Base-by-base conservation (phyloP, 2,797 vertebrate species). In the Myripristis jacobus region DNA sequence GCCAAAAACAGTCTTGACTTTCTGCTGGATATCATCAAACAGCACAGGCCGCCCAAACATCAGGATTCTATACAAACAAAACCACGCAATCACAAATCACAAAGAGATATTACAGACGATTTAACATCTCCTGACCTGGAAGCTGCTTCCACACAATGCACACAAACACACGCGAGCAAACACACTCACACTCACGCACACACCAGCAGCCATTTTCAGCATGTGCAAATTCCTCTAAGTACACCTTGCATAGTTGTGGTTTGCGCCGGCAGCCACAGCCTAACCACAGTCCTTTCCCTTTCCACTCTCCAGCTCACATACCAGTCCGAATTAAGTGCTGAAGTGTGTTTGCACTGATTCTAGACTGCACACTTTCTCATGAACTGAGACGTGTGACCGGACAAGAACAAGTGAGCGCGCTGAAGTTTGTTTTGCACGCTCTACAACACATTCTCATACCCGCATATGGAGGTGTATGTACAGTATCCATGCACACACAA, bases 161-260 rank as follows among this genome's bases (percentile, higher is more conserved):
- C 50, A 68, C 50, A 68, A 47, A 73, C 66, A 56, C 62, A 51
- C 50, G 27, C 22, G 38, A 54, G 0, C 19, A 67, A 75, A 83
- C n/a, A n/a, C n/a, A n/a, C n/a, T n/a, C n/a, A 83, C 4, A 21
- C 27, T 38, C 25, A 34, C 3, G 69, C 75, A 83, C 81, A 80
- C 89, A 89, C 79, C 79, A 16, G 62, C 84, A 76, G 73, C 70
- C 82, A 86, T 80, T 84, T 84, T 85, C 60, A 84, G 72, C 4
- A 66, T 38, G 75, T 50, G 77, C 86, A 77, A 80, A 92, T 94
- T 95, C 91, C 93, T 94, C 80, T 75, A 85, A 88, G 90, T 94
- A 94, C 95, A 97, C 95, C 96, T 96, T 92, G 92, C 94, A 96
- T 97, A 95, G 88, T 93, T 97, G 96, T 94, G 96, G 96, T 95